Evolutionary conservation across 2,888 invertebrate species (phyloP).

Genomic region (Hyppa rectilinea): DNA sequence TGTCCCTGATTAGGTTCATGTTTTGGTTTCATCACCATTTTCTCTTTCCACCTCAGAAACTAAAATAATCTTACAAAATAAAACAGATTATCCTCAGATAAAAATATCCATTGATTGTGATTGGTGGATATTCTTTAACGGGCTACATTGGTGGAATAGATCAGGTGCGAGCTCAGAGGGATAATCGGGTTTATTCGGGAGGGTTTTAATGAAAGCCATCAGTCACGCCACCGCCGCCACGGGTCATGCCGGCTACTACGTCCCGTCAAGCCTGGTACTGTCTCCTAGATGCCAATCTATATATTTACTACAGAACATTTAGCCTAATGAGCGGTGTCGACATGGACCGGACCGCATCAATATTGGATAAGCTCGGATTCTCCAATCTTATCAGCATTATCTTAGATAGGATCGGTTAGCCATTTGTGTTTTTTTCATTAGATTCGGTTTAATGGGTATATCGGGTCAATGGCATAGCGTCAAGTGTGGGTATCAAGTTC

Average conservation of each 20-base stretch:
- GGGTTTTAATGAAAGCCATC: constrained; percentile 77
- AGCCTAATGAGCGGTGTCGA: constrained; percentile 61
- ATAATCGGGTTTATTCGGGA: constrained; percentile 72
- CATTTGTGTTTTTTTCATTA: constrained; percentile 39
- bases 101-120: constrained; percentile 33
- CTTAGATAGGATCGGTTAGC: constrained; percentile 36
- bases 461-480: neutral
- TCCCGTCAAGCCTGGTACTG: constrained; percentile 52
- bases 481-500: neutral
- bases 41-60: neutral
- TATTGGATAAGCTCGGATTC: constrained; percentile 51
- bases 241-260: constrained; percentile 46
- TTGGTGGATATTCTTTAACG: constrained; percentile 53
- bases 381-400: constrained; percentile 52
- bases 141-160: constrained; percentile 62
- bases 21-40: neutral
- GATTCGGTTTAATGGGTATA: constrained; percentile 22
- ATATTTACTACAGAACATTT: constrained; percentile 51
- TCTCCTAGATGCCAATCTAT: constrained; percentile 57
- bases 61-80: neutral
- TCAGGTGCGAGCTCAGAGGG: constrained; percentile 71
- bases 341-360: constrained; percentile 49
- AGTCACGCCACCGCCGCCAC: constrained; percentile 68
- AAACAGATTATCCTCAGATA: constrained; percentile 6
- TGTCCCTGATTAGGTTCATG: neutral